Base-by-base conservation (phyloP, 2,888 invertebrate species). In the Trilocha varians region DNA sequence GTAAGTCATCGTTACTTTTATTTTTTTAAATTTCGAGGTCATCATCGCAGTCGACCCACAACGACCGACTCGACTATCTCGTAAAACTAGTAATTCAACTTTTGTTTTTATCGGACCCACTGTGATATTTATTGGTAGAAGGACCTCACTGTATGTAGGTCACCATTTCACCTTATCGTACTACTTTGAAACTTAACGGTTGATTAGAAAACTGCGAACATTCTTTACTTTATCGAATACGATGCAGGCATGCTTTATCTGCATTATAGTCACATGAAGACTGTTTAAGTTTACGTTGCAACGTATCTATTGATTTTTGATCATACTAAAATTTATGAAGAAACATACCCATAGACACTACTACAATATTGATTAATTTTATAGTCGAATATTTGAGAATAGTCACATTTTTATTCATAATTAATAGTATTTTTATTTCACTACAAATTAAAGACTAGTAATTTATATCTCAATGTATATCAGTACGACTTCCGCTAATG, bases 71-170 rank as follows among this genome's bases (percentile, higher is more conserved):
- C 63, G 69, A 55, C 62, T 65, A 65, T 75, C 77, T 78, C 60
- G 74, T 71, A 70, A 71, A 80, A 82, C 82, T 75, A 64, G 82
- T 75, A 70, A 62, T 47, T 69, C 73, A 59, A 82, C 82, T 83
- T 80, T 83, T 82, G 70, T 74, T 82, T 80, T 80, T 80, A 66
- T 67, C 69, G 55, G 62, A 57, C 65, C 66, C 62, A 65, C 53
- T 65, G 48, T 43, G 43, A 46, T 46, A 47, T 16, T 16, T 56
- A 55, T 48, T 51, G 49, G 49, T 50, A 49, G 50, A 25, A 42
- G 32, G 11, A 32, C 38, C 33, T 43, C 32, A 44, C 45, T 34
- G 37, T 17, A 14, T 18, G 34, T 40, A 14, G 25, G 34, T 33
- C 6, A 16, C 13, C 3, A 37, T 37, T n/a, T 18, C n/a, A 16